Conservation (phyloP, 2,888 invertebrate species). For the Bedellia somnulentella region DNA sequence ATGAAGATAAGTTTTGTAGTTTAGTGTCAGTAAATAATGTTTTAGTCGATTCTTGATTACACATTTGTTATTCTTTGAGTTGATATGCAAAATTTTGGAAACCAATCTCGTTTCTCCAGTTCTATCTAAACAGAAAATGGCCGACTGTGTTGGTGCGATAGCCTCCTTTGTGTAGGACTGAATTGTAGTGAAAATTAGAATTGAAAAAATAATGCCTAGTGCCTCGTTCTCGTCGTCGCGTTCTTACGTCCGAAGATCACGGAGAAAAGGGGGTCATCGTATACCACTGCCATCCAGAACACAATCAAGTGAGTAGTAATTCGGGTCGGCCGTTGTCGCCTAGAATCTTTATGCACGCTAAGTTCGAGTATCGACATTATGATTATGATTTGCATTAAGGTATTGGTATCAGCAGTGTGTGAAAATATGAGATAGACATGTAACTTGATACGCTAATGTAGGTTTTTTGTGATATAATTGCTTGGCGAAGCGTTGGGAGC, state of each 20-base stretch:
- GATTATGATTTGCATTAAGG: too few species aligned
- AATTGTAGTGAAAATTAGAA: slow-evolving; percentile 58
- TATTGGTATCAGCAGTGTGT: too few species aligned
- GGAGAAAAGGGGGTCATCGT: slow-evolving; percentile 89
- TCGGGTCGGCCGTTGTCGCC: slow-evolving; percentile 49
- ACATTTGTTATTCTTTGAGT: too few species aligned
- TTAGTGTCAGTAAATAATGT: slow-evolving; percentile 41
- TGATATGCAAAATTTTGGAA: too few species aligned
- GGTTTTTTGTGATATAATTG: too few species aligned
- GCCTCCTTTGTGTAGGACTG: slow-evolving; percentile 80
- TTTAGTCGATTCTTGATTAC: slow-evolving; percentile 21
- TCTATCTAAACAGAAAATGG: slow-evolving; percentile 77
- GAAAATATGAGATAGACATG: too few species aligned
- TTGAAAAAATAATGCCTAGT: slow-evolving; percentile 82
- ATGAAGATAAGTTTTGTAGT: slow-evolving; percentile 35
- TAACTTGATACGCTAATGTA: too few species aligned
- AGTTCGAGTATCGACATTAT: slow-evolving; percentile 32
- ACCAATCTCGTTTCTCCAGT: slow-evolving; percentile 49
- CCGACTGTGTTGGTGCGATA: slow-evolving; percentile 77
- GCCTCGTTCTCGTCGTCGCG: slow-evolving; percentile 92
- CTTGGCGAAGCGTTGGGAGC: too few species aligned
- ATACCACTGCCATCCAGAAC: slow-evolving; percentile 80
- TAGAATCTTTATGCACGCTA: slow-evolving; percentile 32
- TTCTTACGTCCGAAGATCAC: slow-evolving; percentile 88
- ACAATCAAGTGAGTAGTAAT: slow-evolving; percentile 77